Evolutionary conservation across 1,140 invertebrate genomes (phyloP).

Genomic region (Prorops nasuta): DNA sequence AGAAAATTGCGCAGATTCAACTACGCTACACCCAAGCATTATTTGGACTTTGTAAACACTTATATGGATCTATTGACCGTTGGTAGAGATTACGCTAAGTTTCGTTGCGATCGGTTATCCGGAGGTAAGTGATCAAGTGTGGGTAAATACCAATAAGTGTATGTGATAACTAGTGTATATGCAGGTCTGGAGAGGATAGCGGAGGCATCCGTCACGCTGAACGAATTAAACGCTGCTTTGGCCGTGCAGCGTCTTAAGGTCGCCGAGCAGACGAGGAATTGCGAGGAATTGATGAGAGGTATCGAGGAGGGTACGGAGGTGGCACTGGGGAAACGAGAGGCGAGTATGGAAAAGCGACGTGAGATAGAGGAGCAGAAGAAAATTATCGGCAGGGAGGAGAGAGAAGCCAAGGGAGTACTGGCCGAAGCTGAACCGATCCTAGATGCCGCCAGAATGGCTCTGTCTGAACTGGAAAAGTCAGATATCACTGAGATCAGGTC

Average conservation of each 20-base stretch:
- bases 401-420: slow-evolving; percentile 76
- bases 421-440: slow-evolving; percentile 78
- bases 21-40: slow-evolving; percentile 88
- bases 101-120: slow-evolving; percentile 45
- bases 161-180: slow-evolving; percentile 2
- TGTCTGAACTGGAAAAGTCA: slow-evolving; percentile 79
- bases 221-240: slow-evolving; percentile 71
- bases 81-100: slow-evolving; percentile 52
- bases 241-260: slow-evolving; percentile 76
- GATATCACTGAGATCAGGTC: slow-evolving; percentile 91
- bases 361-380: slow-evolving; percentile 79
- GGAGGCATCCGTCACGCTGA: slow-evolving; percentile 73
- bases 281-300: slow-evolving; percentile 69
- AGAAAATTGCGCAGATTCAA: slow-evolving; percentile 72
- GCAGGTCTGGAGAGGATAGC: slow-evolving; percentile 73
- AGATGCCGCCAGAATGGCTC: slow-evolving; percentile 73
- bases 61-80: slow-evolving; percentile 74
- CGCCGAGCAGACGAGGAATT: slow-evolving; percentile 71
- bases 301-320: slow-evolving; percentile 65
- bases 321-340: slow-evolving; percentile 72
- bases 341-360: slow-evolving; percentile 72
- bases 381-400: slow-evolving; percentile 75
- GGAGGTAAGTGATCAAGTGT: slow-evolving; percentile 35
- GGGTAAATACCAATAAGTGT: slow-evolving; percentile 4
- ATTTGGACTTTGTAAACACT: slow-evolving; percentile 78